Conservation (phyloP, 2,797 vertebrate genomes). For the Channallabes apus region DNA sequence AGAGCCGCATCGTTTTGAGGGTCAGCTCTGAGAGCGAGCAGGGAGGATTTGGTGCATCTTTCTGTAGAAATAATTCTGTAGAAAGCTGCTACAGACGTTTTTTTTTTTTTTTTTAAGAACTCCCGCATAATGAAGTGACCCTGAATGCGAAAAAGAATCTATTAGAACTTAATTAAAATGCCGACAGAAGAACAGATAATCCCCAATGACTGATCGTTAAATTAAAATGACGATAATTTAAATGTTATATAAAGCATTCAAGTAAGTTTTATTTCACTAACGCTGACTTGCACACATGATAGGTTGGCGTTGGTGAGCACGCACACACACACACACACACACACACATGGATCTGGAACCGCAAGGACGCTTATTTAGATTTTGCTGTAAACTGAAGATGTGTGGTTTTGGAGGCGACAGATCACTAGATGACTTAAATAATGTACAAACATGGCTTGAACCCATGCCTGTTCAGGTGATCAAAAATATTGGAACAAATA, state of each 20-base stretch:
- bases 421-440: not conserved
- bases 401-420: not conserved
- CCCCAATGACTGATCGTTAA: not conserved
- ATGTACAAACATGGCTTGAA: not conserved
- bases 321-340: too few species aligned
- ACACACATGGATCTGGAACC: not conserved
- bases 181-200: not conserved
- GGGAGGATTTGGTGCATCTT: not conserved
- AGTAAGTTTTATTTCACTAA: not conserved
- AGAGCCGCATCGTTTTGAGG: not conserved
- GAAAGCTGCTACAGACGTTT: not conserved
- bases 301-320: not conserved
- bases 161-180: conserved; percentile 3
- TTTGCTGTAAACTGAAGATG: not conserved
- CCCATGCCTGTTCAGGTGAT: not conserved
- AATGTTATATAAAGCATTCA: not conserved
- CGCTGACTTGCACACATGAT: not conserved
- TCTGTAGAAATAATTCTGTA: not conserved
- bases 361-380: not conserved
- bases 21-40: not conserved
- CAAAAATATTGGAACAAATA: too few species aligned
- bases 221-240: not conserved
- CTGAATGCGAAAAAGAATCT: not conserved
- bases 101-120: not conserved
- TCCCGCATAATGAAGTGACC: not conserved